Evolutionary conservation across 1,140 invertebrate species (phyloP).

Genomic region (Sminthurinus signatus): DNA sequence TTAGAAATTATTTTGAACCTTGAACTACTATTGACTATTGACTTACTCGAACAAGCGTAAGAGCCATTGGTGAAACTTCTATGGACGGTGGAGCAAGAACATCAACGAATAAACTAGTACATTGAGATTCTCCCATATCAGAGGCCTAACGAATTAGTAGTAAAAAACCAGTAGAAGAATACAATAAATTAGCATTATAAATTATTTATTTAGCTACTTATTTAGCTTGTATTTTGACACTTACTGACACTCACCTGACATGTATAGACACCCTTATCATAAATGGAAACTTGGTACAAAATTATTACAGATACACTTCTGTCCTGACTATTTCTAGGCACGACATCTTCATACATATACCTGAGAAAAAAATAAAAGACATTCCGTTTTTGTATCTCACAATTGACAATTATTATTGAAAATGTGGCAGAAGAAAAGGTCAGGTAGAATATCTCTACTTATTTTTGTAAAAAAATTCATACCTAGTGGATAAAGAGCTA

Average conservation of each 20-base stretch:
- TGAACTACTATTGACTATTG: too few relatives aligned
- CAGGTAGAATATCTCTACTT: too few relatives aligned
- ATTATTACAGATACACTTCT: slow-evolving; percentile 20
- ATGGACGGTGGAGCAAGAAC: slow-evolving; percentile 25
- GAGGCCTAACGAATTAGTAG: slow-evolving; percentile 10
- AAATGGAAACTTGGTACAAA: slow-evolving; percentile 15
- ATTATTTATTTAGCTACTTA: too few relatives aligned
- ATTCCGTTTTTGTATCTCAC: too few relatives aligned
- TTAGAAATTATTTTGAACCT: too few relatives aligned
- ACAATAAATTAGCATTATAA: too few relatives aligned
- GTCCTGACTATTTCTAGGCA: slow-evolving; percentile 13
- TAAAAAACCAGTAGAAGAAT: too few relatives aligned
- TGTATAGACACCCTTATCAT: slow-evolving; percentile 25
- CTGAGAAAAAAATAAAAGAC: too few relatives aligned
- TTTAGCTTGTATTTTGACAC: too few relatives aligned
- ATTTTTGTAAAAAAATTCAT: background rate
- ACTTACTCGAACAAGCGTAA: slow-evolving; percentile 23
- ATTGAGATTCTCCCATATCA: slow-evolving; percentile 31
- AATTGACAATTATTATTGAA: too few relatives aligned
- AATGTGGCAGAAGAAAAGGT: too few relatives aligned
- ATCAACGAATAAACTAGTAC: slow-evolving; percentile 19
- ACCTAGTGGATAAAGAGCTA: slow-evolving; percentile 30
- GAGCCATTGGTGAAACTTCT: slow-evolving; percentile 23
- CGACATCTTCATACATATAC: slow-evolving; percentile 10
- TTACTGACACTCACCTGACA: slow-evolving; percentile 33